These are phyloP conservation scores for Picus viridis DNA, from an alignment of 2,797 vertebrate genomes.

Conservation along the genomic window DNA sequence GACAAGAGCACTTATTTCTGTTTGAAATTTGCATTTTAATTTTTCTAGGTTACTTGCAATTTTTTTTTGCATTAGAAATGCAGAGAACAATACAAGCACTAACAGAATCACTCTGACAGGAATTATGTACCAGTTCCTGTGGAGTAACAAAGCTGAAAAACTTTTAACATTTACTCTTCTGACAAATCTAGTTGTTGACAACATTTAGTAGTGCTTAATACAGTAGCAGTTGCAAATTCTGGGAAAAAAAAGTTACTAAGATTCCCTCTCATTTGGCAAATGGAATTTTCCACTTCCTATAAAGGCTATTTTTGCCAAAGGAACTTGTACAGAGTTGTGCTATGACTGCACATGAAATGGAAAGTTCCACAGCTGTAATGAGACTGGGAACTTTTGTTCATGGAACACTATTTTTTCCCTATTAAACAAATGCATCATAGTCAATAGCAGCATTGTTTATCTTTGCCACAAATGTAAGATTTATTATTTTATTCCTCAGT, in stretches of 20 bases:
- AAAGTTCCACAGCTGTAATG: conserved; percentile 47
- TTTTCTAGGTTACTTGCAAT: background rate
- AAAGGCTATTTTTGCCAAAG: conserved; percentile 38
- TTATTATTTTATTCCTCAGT: background rate
- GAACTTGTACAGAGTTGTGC: background rate
- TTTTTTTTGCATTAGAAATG: background rate
- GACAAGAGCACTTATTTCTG: background rate
- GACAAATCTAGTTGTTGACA: background rate
- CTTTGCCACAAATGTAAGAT: background rate
- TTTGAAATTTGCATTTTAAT: background rate
- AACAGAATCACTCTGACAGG: background rate
- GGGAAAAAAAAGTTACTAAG: background rate
- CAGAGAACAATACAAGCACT: background rate
- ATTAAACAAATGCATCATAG: background rate
- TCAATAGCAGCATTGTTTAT: background rate
- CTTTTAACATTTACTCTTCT: background rate
- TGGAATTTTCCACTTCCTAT: conserved; percentile 26
- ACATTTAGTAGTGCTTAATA: background rate
- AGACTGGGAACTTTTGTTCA: conserved; percentile 11
- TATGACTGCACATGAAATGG: conserved; percentile 3
- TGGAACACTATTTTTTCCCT: background rate
- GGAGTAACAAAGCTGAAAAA: background rate
- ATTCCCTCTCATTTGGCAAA: background rate
- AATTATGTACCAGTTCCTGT: background rate
- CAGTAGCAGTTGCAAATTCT: background rate